phyloP scores from a whole-genome alignment of 2,888 invertebrate species.

The Punctoribates punctum region DNA sequence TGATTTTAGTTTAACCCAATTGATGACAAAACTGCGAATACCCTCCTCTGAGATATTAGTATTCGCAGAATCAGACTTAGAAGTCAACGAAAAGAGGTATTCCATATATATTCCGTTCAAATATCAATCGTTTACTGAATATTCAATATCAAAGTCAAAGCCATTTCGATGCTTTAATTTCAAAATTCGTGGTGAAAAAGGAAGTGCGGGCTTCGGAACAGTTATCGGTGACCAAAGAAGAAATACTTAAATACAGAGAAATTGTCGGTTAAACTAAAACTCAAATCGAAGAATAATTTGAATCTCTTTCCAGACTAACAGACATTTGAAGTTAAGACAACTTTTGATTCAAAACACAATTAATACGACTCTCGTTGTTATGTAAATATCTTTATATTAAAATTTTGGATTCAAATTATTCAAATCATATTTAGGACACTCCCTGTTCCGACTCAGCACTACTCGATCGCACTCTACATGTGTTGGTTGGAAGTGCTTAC shows the following conservation, averaged over 20 bases:
- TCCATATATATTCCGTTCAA: background rate
- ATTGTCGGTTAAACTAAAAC: background rate
- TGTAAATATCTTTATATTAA: constrained; percentile 55
- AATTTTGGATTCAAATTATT: background rate
- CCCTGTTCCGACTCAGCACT: constrained; percentile 87
- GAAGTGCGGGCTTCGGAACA: background rate
- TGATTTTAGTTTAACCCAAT: constrained; percentile 82
- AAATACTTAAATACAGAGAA: constrained; percentile 7
- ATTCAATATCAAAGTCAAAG: constrained; percentile 17
- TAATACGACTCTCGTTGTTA: constrained; percentile 81
- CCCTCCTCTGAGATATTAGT: constrained; percentile 91
- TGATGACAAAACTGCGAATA: constrained; percentile 93
- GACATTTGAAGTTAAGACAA: constrained; percentile 84
- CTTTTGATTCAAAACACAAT: constrained; percentile 74
- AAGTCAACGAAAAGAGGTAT: constrained; percentile 67
- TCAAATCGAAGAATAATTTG: background rate
- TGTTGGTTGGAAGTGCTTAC: constrained; percentile 92
- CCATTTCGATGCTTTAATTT: constrained; percentile 31
- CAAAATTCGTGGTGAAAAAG: constrained; percentile 37
- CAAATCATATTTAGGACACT: constrained; percentile 70
- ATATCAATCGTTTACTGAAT: background rate
- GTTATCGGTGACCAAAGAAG: constrained; percentile 17
- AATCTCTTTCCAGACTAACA: constrained; percentile 62
- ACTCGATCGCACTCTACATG: constrained; percentile 88
- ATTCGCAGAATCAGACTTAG: constrained; percentile 82